Conservation (phyloP, 2,888 invertebrate genomes). For the Arrhopalites spinosus region DNA sequence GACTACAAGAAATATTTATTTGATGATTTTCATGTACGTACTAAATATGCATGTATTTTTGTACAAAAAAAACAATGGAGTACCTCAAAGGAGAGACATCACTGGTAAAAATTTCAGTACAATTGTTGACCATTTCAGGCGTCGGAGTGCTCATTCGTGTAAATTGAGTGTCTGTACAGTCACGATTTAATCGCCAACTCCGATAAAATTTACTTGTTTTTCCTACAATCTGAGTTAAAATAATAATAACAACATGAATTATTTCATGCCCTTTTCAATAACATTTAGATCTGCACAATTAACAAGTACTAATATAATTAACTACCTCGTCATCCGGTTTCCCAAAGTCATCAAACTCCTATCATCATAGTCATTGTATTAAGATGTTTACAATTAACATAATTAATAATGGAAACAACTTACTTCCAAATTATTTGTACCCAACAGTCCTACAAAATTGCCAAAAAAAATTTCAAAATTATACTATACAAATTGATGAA, state of each 20-base stretch:
- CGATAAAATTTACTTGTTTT: slow-evolving; percentile 27
- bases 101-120: slow-evolving; percentile 13
- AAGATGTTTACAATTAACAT: too few species aligned
- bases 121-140: slow-evolving; percentile 12
- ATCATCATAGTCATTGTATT: too few species aligned
- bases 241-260: too few species aligned
- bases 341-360: slow-evolving; percentile 81
- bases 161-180: slow-evolving; percentile 27
- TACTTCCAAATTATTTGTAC: slow-evolving; percentile 84
- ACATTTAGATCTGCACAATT: too few species aligned
- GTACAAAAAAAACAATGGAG: background rate
- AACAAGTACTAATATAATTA: background rate
- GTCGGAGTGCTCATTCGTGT: too few species aligned
- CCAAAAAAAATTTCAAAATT: background rate
- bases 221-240: slow-evolving; percentile 20
- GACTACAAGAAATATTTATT: slow-evolving; percentile 50
- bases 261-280: too few species aligned
- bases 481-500: background rate
- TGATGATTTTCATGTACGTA: background rate
- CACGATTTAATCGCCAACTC: slow-evolving; percentile 24
- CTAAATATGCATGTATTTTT: background rate
- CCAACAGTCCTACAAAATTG: slow-evolving; percentile 75
- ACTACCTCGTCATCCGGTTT: slow-evolving; percentile 74
- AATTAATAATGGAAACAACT: too few species aligned
- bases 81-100: slow-evolving; percentile 29